Evolutionary conservation across 2,113 vertebrate genomes (phyloP).

Genomic region (Phalacrocorax carbo): DNA sequence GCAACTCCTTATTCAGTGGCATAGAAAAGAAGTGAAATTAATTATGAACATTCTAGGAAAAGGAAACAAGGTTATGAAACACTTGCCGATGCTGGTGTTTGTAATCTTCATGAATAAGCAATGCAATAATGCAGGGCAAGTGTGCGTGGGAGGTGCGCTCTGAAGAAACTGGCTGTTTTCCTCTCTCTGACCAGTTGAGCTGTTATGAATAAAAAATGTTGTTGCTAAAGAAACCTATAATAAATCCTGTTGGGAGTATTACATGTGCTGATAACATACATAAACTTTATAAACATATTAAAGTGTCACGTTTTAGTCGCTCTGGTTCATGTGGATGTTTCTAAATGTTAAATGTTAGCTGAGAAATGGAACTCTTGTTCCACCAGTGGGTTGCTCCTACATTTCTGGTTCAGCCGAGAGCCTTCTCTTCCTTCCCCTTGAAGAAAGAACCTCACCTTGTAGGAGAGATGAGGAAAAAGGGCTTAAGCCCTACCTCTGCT

Average conservation of each 20-base stretch:
- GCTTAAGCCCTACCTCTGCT: not conserved
- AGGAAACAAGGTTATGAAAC: slow-evolving; percentile 60
- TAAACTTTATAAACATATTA: slow-evolving; percentile 63
- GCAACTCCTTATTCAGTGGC: not conserved
- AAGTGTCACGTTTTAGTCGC: slow-evolving; percentile 39
- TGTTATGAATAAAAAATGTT: slow-evolving; percentile 70
- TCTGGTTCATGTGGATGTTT: not conserved
- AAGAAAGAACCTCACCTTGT: not conserved
- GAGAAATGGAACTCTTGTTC: not conserved
- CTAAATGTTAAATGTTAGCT: not conserved
- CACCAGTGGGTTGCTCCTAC: not conserved
- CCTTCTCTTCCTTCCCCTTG: not conserved
- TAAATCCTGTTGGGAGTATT: slow-evolving; percentile 61
- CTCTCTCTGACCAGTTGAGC: slow-evolving; percentile 42
- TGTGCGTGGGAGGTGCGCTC: slow-evolving; percentile 32
- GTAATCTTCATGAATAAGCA: slow-evolving; percentile 39
- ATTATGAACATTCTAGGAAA: slow-evolving; percentile 51
- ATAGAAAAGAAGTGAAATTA: slow-evolving; percentile 19
- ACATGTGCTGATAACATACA: slow-evolving; percentile 54
- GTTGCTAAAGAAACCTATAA: slow-evolving; percentile 65
- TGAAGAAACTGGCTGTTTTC: slow-evolving; percentile 43
- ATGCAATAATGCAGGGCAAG: slow-evolving; percentile 17
- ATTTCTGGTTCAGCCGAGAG: not conserved
- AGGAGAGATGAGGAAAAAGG: not conserved
- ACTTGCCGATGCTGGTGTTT: slow-evolving; percentile 33